A percentile compares a stretch with the other conserved stretches of the same genome.
Evolutionary conservation across 2,113 vertebrate species (phyloP).

Genomic region (Campylorhamphus procurvoides): DNA sequence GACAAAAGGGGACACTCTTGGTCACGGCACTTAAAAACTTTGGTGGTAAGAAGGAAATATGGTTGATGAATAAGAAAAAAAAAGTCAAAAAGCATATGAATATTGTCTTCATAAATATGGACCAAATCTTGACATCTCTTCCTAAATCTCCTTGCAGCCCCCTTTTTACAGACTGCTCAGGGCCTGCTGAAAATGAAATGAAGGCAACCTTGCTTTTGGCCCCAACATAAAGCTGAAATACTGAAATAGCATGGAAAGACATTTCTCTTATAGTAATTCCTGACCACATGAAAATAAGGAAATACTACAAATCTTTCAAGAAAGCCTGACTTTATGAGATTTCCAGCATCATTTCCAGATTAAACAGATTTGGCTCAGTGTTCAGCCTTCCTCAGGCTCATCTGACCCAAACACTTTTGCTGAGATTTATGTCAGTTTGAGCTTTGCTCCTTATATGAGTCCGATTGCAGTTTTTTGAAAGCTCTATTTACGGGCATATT

Average conservation of each 20-base stretch:
- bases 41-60: background rate
- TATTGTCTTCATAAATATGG: background rate
- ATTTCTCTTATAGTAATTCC: slow-evolving; percentile 24
- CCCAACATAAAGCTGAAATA: background rate
- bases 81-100: background rate
- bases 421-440: slow-evolving; percentile 1
- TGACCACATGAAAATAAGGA: slow-evolving; percentile 40
- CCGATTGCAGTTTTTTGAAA: background rate
- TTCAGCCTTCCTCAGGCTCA: background rate
- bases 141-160: background rate
- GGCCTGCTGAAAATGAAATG: background rate
- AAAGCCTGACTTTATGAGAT: slow-evolving; percentile 3
- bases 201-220: background rate
- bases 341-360: slow-evolving; percentile 39
- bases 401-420: background rate
- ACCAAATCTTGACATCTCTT: background rate
- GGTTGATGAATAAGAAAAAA: background rate
- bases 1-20: background rate
- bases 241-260: background rate
- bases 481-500: background rate
- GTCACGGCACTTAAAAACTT: background rate
- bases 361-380: slow-evolving; percentile 4
- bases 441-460: background rate
- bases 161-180: background rate
- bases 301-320: slow-evolving; percentile 34